phyloP scores from a whole-genome alignment of 2,888 invertebrate genomes.

The Tipula confusa region DNA sequence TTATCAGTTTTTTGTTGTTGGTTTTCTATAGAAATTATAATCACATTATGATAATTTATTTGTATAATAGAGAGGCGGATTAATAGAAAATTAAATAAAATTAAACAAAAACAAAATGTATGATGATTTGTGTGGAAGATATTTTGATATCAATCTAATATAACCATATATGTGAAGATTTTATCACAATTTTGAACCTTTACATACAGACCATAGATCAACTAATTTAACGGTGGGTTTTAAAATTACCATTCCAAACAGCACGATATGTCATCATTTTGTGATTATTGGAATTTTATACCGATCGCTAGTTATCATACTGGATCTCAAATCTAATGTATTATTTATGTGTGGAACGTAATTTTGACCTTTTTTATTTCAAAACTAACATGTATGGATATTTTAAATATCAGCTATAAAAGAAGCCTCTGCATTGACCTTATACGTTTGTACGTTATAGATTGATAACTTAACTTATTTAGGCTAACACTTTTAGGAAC shows the following conservation, averaged over 20 bases:
- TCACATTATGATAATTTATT: not conserved
- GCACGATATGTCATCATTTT: too few relatives aligned
- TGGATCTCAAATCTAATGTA: too few relatives aligned
- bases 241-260: not conserved
- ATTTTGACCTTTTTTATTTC: too few relatives aligned
- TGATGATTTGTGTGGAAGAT: conserved; percentile 9
- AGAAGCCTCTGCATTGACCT: too few relatives aligned
- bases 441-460: too few relatives aligned
- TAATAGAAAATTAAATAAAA: not conserved
- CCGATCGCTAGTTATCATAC: too few relatives aligned
- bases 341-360: too few relatives aligned
- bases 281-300: too few relatives aligned
- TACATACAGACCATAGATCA: not conserved
- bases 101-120: not conserved
- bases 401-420: too few relatives aligned
- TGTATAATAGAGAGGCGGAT: conserved; percentile 12
- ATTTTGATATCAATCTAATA: not conserved
- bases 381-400: too few relatives aligned
- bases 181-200: not conserved
- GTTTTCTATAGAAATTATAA: not conserved
- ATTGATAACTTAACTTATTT: too few relatives aligned
- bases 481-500: too few relatives aligned
- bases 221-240: not conserved
- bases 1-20: not conserved
- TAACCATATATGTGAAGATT: not conserved